These are phyloP conservation scores for Suncus etruscus DNA, from an alignment of 2,113 vertebrate genomes.

Conservation along the genomic window DNA sequence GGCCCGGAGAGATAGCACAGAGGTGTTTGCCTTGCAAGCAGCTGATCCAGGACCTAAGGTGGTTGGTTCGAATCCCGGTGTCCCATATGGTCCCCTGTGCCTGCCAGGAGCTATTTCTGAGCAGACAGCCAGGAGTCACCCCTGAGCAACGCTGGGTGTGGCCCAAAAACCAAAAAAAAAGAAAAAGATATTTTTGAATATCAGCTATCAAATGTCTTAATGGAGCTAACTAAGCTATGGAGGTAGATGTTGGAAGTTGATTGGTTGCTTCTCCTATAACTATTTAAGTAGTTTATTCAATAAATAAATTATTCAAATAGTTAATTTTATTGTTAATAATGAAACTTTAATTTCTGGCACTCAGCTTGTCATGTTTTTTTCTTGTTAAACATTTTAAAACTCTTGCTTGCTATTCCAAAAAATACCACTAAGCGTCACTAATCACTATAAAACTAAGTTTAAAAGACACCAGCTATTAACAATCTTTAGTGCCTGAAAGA, in stretches of 20 bases:
- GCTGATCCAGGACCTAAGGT: too few species aligned
- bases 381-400: not conserved
- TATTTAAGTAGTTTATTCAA: not conserved
- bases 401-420: not conserved
- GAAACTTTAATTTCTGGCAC: not conserved
- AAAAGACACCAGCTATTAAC: not conserved
- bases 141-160: too few species aligned
- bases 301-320: not conserved
- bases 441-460: not conserved
- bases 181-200: not conserved
- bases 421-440: not conserved
- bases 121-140: too few species aligned
- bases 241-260: not conserved
- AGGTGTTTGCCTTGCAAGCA: too few species aligned
- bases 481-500: not conserved
- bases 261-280: not conserved
- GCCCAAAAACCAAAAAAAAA: too few species aligned
- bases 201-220: not conserved
- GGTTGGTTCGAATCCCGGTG: too few species aligned
- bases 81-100: too few species aligned
- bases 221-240: accelerated
- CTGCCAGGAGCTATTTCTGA: too few species aligned
- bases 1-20: too few species aligned
- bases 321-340: not conserved
- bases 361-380: not conserved